Percentiles rank a stretch among this genome's conserved stretches.
Conservation (phyloP, 1,140 invertebrate species). For the Panagrolaimus sp. region DNA sequence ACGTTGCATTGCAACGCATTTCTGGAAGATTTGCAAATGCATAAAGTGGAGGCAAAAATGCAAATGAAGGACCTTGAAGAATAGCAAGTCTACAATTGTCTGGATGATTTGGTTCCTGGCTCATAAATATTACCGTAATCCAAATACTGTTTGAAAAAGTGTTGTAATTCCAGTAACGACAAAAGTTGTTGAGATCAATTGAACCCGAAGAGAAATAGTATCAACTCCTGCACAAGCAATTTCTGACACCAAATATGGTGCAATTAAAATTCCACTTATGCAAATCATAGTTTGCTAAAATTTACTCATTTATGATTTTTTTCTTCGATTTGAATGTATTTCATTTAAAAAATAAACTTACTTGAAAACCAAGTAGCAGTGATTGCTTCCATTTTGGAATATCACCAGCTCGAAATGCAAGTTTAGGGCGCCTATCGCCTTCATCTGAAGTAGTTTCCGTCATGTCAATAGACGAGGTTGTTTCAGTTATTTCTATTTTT, state of each 20-base stretch:
- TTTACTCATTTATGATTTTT: too few relatives aligned
- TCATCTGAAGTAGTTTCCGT: too few relatives aligned
- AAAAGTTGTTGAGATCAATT: neutral
- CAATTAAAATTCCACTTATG: neutral
- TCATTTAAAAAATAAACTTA: too few relatives aligned
- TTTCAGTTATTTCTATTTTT: too few relatives aligned
- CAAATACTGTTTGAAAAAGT: constrained; percentile 8
- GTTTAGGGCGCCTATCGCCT: neutral
- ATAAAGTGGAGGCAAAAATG: neutral
- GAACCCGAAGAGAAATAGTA: neutral
- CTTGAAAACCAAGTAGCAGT: neutral
- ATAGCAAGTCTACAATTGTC: neutral
- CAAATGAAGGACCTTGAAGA: neutral
- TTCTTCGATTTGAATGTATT: too few relatives aligned
- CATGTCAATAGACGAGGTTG: too few relatives aligned
- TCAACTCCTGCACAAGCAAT: neutral
- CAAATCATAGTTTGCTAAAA: constrained; percentile 13
- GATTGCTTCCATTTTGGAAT: neutral
- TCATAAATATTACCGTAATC: neutral
- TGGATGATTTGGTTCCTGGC: neutral
- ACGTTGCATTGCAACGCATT: neutral
- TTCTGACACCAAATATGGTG: neutral
- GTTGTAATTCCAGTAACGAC: neutral
- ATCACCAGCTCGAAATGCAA: neutral
- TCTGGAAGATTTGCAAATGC: neutral